Evolutionary conservation across 2,888 invertebrate genomes (phyloP), one percentile per base, ranked within the genome.

Genomic region (Heteromyza rotundicornis): DNA sequence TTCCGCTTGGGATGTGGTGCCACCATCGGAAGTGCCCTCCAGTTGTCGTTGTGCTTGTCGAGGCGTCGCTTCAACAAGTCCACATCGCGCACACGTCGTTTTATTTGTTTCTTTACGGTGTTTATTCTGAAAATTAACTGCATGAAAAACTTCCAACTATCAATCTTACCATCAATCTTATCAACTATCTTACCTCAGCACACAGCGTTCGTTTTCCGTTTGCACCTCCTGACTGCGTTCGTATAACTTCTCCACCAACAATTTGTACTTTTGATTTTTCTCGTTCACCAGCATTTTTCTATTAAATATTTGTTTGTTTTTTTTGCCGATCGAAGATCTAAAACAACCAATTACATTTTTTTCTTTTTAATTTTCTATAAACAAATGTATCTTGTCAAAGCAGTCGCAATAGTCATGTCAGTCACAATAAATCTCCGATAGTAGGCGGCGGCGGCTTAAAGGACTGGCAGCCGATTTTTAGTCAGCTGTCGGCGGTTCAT

Each of bases 21-120:
- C 47, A 76, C 74, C 76, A 81, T 79, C 7, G 82, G 80, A 2
- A 82, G 67, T 7, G 77, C 68, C 0, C 83, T 77, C 83, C 83
- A 83, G 35, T 75, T 77, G 57, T 83, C 83, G 27, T 79, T 79
- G 59, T 82, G 77, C 2, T 76, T 74, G 65, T 83, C 83, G 10
- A 83, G 68, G 0, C 81, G 73, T 2, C 70, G 72, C 50, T 83
- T 83, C 1, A 83, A 52, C 1, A 83, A 32, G 32, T 77, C 76
- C 1, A 82, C 78, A 68, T 83, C 83, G 20, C 76, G 68, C n/a
- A 68, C 67, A 0, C 82, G 75, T 1, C 78, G 70, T 8, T 76
- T 73, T 12, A 79, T 65, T 32, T 82, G 68, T 64, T 79, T 81
- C 50, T 83, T 83, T 7, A 80, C 72, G n/a, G 74, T 75, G 62